A percentile compares a stretch with the other conserved stretches of the same genome.
Evolutionary conservation across 1,140 invertebrate species (phyloP).

Genomic region (Centruroides sculpturatus): DNA sequence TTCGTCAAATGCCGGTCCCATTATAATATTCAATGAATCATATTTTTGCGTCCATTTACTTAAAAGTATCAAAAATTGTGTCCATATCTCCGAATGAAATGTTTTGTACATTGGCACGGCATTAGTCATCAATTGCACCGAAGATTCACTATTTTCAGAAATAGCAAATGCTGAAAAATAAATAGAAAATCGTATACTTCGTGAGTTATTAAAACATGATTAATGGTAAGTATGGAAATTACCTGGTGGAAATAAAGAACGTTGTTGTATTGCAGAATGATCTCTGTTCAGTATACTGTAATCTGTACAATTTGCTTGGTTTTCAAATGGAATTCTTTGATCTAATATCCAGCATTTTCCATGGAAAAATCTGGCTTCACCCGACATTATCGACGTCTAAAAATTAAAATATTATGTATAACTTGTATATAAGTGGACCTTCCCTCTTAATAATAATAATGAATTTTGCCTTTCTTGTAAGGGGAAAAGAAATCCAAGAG

Average conservation of each 20-base stretch:
- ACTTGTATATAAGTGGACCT: too few relatives aligned
- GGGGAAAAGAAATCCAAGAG: conserved; percentile 4
- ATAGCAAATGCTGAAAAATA: too few relatives aligned
- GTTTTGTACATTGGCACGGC: neutral
- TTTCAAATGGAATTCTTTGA: conserved; percentile 2
- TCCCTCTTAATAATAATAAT: neutral
- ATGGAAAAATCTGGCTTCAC: neutral
- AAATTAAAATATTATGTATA: neutral
- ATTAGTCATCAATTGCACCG: neutral
- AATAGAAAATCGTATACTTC: neutral
- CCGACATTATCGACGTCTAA: neutral
- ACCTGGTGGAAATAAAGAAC: conserved; percentile 5
- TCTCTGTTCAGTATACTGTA: neutral
- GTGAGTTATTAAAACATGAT: neutral
- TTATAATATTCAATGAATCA: conserved; percentile 3
- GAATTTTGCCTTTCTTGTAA: conserved; percentile 1
- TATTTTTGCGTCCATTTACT: neutral
- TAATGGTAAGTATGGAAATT: neutral
- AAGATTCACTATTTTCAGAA: neutral
- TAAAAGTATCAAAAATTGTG: neutral
- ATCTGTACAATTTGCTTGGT: conserved; percentile 3
- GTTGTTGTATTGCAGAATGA: conserved; percentile 1
- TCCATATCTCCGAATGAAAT: neutral
- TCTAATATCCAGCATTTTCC: conserved; percentile 3
- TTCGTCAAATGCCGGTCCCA: conserved; percentile 10